A percentile compares a stretch with the other conserved stretches of the same genome.
Evolutionary conservation across 1,140 invertebrate species (phyloP).

Genomic region (Geopemphigus sp.): DNA sequence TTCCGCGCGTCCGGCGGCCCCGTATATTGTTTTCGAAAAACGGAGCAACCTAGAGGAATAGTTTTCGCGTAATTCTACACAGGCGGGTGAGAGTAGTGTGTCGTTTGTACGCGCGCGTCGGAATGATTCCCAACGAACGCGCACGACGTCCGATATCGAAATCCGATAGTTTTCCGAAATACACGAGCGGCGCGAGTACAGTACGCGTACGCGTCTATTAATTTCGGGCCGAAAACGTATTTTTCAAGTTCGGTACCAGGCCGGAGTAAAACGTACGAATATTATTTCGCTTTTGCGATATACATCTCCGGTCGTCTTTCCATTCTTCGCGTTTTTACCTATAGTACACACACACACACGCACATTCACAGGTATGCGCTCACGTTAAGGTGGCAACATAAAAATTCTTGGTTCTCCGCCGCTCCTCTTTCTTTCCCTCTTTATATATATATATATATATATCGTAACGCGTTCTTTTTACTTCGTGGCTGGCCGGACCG

Average conservation of each 20-base stretch:
- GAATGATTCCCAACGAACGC: background rate
- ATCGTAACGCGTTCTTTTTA: constrained; percentile 32
- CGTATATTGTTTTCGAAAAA: too few species aligned
- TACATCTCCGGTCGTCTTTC: background rate
- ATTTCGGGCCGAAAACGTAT: background rate
- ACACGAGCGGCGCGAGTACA: background rate
- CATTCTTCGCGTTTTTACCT: constrained; percentile 8
- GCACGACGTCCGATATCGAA: background rate
- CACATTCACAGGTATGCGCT: constrained; percentile 6
- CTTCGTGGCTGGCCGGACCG: constrained; percentile 8
- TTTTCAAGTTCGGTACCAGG: too few species aligned
- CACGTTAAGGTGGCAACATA: constrained; percentile 3
- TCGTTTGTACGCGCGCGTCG: background rate
- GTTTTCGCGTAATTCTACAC: too few species aligned
- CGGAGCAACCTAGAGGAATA: too few species aligned
- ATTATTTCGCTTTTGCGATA: background rate
- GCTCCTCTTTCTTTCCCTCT: background rate
- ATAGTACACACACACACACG: too few species aligned
- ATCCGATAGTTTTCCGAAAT: background rate
- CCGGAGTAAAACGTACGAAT: too few species aligned
- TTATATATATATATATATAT: background rate
- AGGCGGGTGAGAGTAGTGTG: too few species aligned
- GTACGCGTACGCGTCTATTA: too few species aligned
- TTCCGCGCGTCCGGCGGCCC: too few species aligned
- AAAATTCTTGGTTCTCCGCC: constrained; percentile 1